Conservation (phyloP, 2,113 vertebrate genomes). For the Callocephalon fimbriatum region DNA sequence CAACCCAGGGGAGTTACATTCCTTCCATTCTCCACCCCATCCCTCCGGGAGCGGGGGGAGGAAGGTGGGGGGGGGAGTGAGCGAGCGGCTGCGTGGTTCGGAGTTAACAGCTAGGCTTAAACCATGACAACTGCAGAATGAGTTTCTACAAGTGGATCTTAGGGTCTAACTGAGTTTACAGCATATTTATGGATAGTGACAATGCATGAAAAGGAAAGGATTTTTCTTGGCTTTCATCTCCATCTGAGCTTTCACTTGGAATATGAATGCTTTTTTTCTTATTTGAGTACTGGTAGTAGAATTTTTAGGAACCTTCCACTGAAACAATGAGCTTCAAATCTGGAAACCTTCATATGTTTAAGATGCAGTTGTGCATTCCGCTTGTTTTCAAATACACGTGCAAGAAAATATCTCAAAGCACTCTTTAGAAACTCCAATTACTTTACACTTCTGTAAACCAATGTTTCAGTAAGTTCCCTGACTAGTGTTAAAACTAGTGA, state of each 20-base stretch:
- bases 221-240: background rate
- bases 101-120: too few relatives aligned
- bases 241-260: background rate
- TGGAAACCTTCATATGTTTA: background rate
- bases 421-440: slow-evolving; percentile 21
- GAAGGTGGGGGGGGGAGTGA: too few relatives aligned
- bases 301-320: background rate
- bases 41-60: too few relatives aligned
- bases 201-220: background rate
- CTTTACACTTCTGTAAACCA: background rate
- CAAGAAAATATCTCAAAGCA: slow-evolving; percentile 11
- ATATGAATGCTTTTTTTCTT: background rate
- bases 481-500: slow-evolving; percentile 39
- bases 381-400: slow-evolving; percentile 12
- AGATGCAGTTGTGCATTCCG: background rate
- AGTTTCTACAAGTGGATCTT: background rate
- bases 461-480: slow-evolving; percentile 10
- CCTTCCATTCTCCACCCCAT: too few relatives aligned
- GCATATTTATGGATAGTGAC: background rate
- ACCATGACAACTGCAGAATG: too few relatives aligned
- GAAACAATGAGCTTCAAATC: background rate
- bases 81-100: too few relatives aligned
- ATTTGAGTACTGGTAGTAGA: background rate
- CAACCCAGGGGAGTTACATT: too few relatives aligned
- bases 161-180: background rate